Evolutionary conservation across 2,888 invertebrate species (phyloP).

Genomic region (Marronus borbonicus): DNA sequence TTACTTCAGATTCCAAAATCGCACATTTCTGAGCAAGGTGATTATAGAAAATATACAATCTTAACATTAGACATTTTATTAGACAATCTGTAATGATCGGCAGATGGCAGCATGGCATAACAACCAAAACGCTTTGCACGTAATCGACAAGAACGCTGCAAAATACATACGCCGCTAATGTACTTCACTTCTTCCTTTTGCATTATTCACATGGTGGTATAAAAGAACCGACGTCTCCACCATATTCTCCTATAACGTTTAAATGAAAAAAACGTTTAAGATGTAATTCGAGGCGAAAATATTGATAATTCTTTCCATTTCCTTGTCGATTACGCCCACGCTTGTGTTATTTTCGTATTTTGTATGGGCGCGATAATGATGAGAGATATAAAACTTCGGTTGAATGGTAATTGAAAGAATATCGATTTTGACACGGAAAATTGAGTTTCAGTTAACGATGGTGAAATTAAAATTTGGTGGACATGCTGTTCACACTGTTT

Average conservation of each 20-base stretch:
- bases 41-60: too few species aligned
- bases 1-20: too few species aligned
- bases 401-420: too few species aligned
- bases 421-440: neutral
- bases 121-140: neutral
- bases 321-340: neutral
- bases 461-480: too few species aligned
- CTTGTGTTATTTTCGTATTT: neutral
- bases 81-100: neutral
- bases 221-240: too few species aligned
- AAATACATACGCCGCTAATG: neutral
- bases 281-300: neutral
- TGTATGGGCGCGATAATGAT: neutral
- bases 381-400: neutral
- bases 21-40: too few species aligned
- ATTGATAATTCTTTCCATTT: neutral
- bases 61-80: too few species aligned
- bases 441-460: neutral
- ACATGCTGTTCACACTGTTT: too few species aligned
- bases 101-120: neutral
- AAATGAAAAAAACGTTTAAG: neutral
- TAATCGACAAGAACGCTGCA: constrained; percentile 4
- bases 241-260: too few species aligned
- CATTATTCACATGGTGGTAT: neutral
- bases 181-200: neutral